A percentile compares a stretch with the other conserved stretches of the same genome.
Conservation (phyloP, 2,797 vertebrate species). For the Pantherophis alleghaniensis region DNA sequence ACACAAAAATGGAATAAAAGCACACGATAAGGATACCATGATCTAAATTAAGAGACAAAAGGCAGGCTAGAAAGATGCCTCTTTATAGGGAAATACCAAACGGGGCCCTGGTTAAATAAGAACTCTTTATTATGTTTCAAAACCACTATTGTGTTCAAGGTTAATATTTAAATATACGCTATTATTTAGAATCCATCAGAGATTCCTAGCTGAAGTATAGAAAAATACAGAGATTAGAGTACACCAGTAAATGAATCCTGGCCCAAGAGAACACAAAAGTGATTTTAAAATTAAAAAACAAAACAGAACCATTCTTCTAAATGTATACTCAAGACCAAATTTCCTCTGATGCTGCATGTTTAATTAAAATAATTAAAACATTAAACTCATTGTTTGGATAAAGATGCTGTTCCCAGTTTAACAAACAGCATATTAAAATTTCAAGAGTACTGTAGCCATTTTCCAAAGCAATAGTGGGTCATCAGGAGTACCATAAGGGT, state of each 20-base stretch:
- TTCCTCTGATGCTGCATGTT: neutral
- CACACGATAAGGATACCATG: neutral
- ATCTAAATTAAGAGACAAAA: conserved; percentile 1
- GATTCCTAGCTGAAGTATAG: neutral
- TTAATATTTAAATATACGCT: conserved; percentile 12
- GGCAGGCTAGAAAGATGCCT: neutral
- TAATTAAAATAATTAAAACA: conserved; percentile 19
- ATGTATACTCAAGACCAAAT: neutral
- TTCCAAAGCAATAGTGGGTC: neutral
- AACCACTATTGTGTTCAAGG: neutral
- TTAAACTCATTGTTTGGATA: neutral
- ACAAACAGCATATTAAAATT: conserved; percentile 7
- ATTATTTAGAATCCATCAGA: neutral
- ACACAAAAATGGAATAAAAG: neutral
- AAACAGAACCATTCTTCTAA: neutral
- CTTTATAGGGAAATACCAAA: neutral
- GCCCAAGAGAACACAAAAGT: neutral
- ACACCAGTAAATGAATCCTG: neutral
- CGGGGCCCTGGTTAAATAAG: neutral
- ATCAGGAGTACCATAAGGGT: neutral
- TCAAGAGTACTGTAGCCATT: conserved; percentile 12
- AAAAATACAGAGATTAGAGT: neutral
- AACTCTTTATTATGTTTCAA: neutral
- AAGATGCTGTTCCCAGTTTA: conserved; percentile 1
- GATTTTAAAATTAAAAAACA: neutral